phyloP scores from a whole-genome alignment of 2,113 vertebrate genomes.

The Emydocephalus ijimae region DNA sequence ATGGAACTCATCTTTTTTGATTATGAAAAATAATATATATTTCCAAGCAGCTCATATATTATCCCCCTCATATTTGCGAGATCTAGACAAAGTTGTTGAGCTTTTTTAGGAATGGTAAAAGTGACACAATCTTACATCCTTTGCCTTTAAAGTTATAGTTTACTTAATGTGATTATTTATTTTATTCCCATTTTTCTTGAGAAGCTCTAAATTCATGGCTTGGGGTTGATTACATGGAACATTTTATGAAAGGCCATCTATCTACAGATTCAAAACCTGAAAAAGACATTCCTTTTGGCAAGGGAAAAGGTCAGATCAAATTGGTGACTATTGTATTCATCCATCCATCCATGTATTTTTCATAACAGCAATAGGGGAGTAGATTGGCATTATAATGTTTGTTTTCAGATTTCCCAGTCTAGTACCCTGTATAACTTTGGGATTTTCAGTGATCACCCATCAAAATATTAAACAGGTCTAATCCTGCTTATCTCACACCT shows the following conservation, averaged over 20 bases:
- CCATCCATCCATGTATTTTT: background rate
- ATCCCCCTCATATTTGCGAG: background rate
- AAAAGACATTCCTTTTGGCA: background rate
- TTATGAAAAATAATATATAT: background rate
- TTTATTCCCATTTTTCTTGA: background rate
- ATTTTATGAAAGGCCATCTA: background rate
- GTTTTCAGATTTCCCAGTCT: background rate
- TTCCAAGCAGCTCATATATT: background rate
- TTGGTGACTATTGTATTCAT: background rate
- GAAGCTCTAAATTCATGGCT: background rate
- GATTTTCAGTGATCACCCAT: background rate
- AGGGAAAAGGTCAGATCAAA: background rate
- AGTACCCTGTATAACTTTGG: background rate
- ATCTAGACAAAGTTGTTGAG: background rate
- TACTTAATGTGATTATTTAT: background rate
- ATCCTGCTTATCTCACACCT: background rate
- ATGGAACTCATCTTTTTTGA: background rate
- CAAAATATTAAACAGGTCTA: background rate
- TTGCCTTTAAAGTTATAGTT: background rate
- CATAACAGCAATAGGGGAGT: background rate
- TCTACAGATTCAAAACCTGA: background rate
- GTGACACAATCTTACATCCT: too few relatives aligned
- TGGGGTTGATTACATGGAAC: background rate
- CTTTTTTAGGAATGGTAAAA: background rate
- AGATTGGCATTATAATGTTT: background rate